These are phyloP conservation scores for Drosophila stalkeri DNA, from an alignment of 2,888 invertebrate species.

Conservation along the genomic window DNA sequence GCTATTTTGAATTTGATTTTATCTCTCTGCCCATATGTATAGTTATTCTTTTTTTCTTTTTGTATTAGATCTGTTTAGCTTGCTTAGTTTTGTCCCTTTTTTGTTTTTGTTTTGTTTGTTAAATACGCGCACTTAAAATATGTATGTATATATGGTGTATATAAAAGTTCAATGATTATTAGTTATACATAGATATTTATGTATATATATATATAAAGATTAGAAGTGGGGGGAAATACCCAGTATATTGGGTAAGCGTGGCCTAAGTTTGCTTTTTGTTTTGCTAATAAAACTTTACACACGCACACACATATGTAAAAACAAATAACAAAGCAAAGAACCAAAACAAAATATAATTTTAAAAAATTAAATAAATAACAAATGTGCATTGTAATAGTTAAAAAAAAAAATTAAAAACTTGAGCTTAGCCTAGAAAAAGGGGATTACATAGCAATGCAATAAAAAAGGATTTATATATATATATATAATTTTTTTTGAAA, in stretches of 20 bases:
- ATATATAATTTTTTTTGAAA: not conserved
- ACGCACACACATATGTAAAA: slow-evolving; percentile 51
- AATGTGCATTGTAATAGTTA: slow-evolving; percentile 60
- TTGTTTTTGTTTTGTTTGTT: slow-evolving; percentile 37
- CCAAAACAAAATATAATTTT: slow-evolving; percentile 18
- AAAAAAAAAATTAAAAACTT: slow-evolving; percentile 41
- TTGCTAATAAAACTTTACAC: slow-evolving; percentile 19
- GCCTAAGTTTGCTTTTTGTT: slow-evolving; percentile 45
- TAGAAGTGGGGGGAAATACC: slow-evolving; percentile 48
- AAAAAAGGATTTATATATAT: slow-evolving; percentile 5
- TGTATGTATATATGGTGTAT: slow-evolving; percentile 53
- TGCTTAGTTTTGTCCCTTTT: slow-evolving; percentile 50
- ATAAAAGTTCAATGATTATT: slow-evolving; percentile 72
- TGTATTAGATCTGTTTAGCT: slow-evolving; percentile 65
- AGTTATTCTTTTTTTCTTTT: slow-evolving; percentile 55
- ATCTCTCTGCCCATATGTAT: slow-evolving; percentile 79
- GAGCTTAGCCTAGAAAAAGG: slow-evolving; percentile 41
- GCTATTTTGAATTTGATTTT: slow-evolving; percentile 80
- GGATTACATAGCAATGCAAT: slow-evolving; percentile 33
- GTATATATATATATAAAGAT: slow-evolving; percentile 42
- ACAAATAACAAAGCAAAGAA: slow-evolving; percentile 57
- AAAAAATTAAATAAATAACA: slow-evolving; percentile 68
- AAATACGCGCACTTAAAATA: slow-evolving; percentile 67
- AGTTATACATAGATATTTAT: slow-evolving; percentile 57
- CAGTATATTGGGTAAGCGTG: slow-evolving; percentile 56